Conservation (phyloP, 2,888 invertebrate genomes). For the Chrysolina oricalcia region DNA sequence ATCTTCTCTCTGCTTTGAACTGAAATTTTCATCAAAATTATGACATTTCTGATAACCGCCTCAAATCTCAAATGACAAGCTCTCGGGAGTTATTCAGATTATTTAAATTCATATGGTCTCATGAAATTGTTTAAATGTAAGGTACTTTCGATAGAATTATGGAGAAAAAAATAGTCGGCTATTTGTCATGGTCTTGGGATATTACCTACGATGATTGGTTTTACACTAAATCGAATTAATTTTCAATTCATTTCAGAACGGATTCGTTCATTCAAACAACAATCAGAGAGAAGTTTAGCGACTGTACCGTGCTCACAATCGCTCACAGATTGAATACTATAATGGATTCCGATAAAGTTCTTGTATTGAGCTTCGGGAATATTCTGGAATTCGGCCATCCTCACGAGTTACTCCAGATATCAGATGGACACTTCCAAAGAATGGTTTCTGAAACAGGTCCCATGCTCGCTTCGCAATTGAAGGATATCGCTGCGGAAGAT, state of each 20-base stretch:
- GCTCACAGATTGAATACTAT: conserved; percentile 51
- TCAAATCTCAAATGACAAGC: too few species aligned
- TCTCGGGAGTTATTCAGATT: too few species aligned
- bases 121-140: too few species aligned
- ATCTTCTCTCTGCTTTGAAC: too few species aligned
- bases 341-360: conserved; percentile 76
- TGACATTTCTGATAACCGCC: too few species aligned
- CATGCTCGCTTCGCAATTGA: conserved; percentile 63
- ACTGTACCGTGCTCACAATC: conserved; percentile 85
- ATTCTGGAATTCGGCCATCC: conserved; percentile 88
- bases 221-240: neutral
- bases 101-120: too few species aligned
- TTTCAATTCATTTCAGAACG: conserved; percentile 70
- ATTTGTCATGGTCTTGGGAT: too few species aligned
- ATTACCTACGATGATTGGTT: neutral
- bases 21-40: neutral
- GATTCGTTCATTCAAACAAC: conserved; percentile 85
- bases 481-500: conserved; percentile 56
- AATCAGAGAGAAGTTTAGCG: conserved; percentile 81
- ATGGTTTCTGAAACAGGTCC: conserved; percentile 82
- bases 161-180: too few species aligned
- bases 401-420: conserved; percentile 77
- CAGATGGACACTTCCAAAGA: conserved; percentile 77
- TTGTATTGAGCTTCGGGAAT: conserved; percentile 86
- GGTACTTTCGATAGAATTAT: too few species aligned